Conservation (phyloP, 2,797 vertebrate genomes). For the Glossophaga mutica region DNA sequence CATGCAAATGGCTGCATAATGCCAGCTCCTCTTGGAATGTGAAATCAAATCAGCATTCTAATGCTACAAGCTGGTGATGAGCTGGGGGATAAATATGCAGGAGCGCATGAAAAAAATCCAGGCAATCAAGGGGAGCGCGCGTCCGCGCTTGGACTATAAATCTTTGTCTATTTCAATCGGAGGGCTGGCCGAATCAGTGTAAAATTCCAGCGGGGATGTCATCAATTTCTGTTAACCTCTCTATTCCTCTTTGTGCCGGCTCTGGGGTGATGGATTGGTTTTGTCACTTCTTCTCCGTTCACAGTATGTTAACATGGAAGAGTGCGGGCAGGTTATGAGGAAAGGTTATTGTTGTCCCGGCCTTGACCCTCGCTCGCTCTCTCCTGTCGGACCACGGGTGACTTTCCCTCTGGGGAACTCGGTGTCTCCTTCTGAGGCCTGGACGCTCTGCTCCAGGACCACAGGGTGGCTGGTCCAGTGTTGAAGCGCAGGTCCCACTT, state of each 20-base stretch:
- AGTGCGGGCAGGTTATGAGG: conserved; percentile 95
- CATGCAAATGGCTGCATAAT: conserved; percentile 91
- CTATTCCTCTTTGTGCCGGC: conserved; percentile 95
- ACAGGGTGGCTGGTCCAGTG: background rate
- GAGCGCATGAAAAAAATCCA: conserved; percentile 88
- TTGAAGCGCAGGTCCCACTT: background rate
- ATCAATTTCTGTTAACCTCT: conserved; percentile 99
- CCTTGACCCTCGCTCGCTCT: conserved; percentile 85
- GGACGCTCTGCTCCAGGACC: background rate
- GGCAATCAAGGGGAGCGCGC: conserved; percentile 94
- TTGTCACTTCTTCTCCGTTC: conserved; percentile 98
- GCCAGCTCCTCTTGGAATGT: conserved; percentile 87
- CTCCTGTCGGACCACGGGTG: conserved; percentile 76
- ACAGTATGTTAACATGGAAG: conserved; percentile 99
- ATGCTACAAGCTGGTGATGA: conserved; percentile 93
- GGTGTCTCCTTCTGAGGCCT: background rate
- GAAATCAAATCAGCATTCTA: conserved; percentile 97
- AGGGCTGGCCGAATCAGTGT: conserved; percentile 95
- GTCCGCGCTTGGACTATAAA: conserved; percentile 95
- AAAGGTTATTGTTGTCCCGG: conserved; percentile 90
- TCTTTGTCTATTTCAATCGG: conserved; percentile 99
- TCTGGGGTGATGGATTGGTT: conserved; percentile 96
- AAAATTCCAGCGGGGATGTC: conserved; percentile 97
- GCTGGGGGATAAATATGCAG: conserved; percentile 97
- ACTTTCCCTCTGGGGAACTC: conserved; percentile 35